Evolutionary conservation across 2,797 vertebrate genomes (phyloP).

Genomic region (Eurystomus glaucurus): DNA sequence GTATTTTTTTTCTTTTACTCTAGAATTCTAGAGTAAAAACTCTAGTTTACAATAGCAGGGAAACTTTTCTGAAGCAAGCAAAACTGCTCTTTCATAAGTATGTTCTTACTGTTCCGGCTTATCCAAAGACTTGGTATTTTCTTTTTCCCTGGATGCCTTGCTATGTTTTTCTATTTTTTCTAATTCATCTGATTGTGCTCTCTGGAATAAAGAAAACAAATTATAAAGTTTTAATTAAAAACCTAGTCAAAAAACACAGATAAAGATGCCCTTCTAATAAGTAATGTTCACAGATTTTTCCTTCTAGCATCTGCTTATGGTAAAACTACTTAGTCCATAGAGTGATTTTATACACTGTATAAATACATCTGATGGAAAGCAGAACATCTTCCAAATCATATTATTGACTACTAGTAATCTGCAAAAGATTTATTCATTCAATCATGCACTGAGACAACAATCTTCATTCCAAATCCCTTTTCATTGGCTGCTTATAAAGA

Average conservation of each 20-base stretch:
- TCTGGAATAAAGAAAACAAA: constrained; percentile 81
- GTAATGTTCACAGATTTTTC: not conserved
- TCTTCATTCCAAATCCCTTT: not conserved
- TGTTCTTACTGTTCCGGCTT: constrained; percentile 96
- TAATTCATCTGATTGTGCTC: constrained; percentile 94
- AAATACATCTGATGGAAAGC: constrained; percentile 85
- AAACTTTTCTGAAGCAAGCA: not conserved
- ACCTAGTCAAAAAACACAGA: not conserved
- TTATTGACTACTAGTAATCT: constrained; percentile 52
- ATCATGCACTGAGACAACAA: constrained; percentile 6
- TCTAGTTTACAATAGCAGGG: not conserved
- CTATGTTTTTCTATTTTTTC: constrained; percentile 94
- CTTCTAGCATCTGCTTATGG: constrained; percentile 57
- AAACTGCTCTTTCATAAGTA: not conserved
- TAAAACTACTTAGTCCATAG: constrained; percentile 64
- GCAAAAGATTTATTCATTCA: constrained; percentile 49
- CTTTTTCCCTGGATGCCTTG: constrained; percentile 91
- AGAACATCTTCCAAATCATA: constrained; percentile 67
- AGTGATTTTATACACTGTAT: constrained; percentile 81
- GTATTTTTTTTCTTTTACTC: not conserved
- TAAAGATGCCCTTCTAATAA: not conserved
- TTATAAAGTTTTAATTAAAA: not conserved
- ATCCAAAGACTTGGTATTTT: constrained; percentile 92
- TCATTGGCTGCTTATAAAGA: not conserved
- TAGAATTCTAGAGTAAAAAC: not conserved